Evolutionary conservation across 2,888 invertebrate genomes (phyloP), one percentile per base, ranked within the genome.

Genomic region (Zhuqinia jingwanae): DNA sequence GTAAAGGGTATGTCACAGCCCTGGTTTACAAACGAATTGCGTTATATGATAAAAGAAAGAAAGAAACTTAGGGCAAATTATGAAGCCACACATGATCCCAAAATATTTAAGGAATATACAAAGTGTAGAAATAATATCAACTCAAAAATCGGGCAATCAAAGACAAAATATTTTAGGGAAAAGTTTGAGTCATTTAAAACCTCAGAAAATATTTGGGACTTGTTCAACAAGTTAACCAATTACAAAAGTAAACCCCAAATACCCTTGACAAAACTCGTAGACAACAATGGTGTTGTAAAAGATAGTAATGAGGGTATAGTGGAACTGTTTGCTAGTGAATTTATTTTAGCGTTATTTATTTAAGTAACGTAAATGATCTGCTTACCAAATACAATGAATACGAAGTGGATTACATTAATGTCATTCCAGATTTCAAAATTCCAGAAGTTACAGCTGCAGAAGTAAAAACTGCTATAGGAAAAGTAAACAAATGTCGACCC

Each of bases 191-290:
- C 1, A 76, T 56, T 11, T 8, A 58, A 30, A 30, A 10, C 1
- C 0, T 76, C 76, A 30, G 47, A 10, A 1, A 50, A 25, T 11
- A 15, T 58, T n/a, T 76, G 76, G 76, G 20, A 58, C 56, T 2
- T 56, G 2, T 56, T 76, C 36, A 25, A 76, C 30, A n/a, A 58
- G n/a, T 17, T 76, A 22, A 76, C 76, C 30, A 58, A 76, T 20
- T 76, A 30, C 36, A 50, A 56, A 27, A n/a, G 13, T 20, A 56
- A 22, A 47, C n/a, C 8, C 8, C 1, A 11, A 36, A 1, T 36
- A 58, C 56, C 56, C 8, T 22, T 56, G 2, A 20, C 76, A 17
- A 76, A 58, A 58, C 20, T 76, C 5, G 53, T 50, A 13, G 58
- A 36, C 17, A 11, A 20, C 13, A 27, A 45, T 42, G 36, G 3